These are phyloP conservation scores for Paralvinella palmiformis DNA, from an alignment of 1,140 invertebrate species.

Conservation along the genomic window DNA sequence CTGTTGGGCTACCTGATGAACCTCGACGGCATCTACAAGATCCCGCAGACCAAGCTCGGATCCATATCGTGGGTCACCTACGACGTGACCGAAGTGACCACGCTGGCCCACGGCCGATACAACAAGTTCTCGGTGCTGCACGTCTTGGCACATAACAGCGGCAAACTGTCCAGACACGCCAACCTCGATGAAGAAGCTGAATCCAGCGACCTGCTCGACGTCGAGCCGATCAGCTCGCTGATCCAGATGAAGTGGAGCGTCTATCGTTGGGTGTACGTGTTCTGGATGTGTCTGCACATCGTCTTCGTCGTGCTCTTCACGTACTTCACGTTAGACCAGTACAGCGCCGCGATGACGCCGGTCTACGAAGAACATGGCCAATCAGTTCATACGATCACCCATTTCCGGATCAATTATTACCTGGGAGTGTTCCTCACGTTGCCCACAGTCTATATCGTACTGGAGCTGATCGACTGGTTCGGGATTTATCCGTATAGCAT, in stretches of 20 bases:
- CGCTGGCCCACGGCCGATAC: slow-evolving; percentile 5
- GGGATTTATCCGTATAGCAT: slow-evolving; percentile 1
- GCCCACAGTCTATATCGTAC: slow-evolving; percentile 2
- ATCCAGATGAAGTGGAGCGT: slow-evolving; percentile 12
- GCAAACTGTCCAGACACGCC: not conserved
- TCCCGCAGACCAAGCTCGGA: slow-evolving; percentile 7
- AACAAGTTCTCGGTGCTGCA: slow-evolving; percentile 16
- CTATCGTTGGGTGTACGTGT: slow-evolving; percentile 13
- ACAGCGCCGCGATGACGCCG: not conserved
- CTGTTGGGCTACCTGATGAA: slow-evolving; percentile 7
- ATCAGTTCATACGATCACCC: no score
- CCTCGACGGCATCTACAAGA: slow-evolving; percentile 15
- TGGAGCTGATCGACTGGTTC: slow-evolving; percentile 4
- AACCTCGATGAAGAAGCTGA: not conserved
- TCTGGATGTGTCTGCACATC: slow-evolving; percentile 8
- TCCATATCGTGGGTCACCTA: slow-evolving; percentile 15
- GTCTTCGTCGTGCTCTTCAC: slow-evolving; percentile 5
- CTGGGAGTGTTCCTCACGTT: not conserved
- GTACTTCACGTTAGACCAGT: not conserved
- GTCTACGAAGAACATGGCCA: not conserved
- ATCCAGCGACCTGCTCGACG: not conserved
- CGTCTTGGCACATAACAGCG: slow-evolving; percentile 4
- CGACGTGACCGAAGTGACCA: slow-evolving; percentile 9
- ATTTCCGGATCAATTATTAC: not conserved
- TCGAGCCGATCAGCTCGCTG: not conserved